A percentile compares a stretch with the other conserved stretches of the same genome.
These are phyloP conservation scores for Cetonia aurata DNA, from an alignment of 2,888 invertebrate genomes.

Conservation along the genomic window DNA sequence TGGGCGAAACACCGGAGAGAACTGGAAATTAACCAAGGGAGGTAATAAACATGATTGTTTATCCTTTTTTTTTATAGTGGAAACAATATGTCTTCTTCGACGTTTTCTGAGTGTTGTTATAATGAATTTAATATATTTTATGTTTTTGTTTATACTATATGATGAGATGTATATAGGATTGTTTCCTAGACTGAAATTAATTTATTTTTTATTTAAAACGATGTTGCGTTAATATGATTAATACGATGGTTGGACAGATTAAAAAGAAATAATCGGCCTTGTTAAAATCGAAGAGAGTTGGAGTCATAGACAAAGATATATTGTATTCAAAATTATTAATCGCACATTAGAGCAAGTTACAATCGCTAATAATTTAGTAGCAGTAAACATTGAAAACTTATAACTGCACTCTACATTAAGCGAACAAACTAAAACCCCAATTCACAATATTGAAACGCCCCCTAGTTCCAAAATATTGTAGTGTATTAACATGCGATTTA, in stretches of 20 bases:
- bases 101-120: slow-evolving; percentile 56
- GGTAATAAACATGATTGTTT: slow-evolving; percentile 59
- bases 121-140: slow-evolving; percentile 61
- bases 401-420: no score
- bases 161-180: slow-evolving; percentile 48
- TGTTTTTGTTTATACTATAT: slow-evolving; percentile 58
- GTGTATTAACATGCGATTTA: no score
- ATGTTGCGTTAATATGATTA: slow-evolving; percentile 21
- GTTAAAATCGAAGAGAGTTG: slow-evolving; percentile 1
- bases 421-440: no score
- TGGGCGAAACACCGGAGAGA: slow-evolving; percentile 63
- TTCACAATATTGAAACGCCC: no score
- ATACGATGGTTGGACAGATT: slow-evolving; percentile 35
- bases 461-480: no score
- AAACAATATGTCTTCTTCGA: slow-evolving; percentile 42
- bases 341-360: no score
- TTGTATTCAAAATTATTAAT: no score
- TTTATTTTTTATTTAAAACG: slow-evolving; percentile 48
- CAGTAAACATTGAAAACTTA: no score
- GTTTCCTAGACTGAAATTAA: slow-evolving; percentile 55
- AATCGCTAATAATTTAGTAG: no score
- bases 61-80: slow-evolving; percentile 46
- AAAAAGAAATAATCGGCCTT: neutral
- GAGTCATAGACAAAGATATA: no score
- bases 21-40: slow-evolving; percentile 61